phyloP scores from a whole-genome alignment of 2,888 invertebrate genomes.

The Lamellibrachia satsuma region DNA sequence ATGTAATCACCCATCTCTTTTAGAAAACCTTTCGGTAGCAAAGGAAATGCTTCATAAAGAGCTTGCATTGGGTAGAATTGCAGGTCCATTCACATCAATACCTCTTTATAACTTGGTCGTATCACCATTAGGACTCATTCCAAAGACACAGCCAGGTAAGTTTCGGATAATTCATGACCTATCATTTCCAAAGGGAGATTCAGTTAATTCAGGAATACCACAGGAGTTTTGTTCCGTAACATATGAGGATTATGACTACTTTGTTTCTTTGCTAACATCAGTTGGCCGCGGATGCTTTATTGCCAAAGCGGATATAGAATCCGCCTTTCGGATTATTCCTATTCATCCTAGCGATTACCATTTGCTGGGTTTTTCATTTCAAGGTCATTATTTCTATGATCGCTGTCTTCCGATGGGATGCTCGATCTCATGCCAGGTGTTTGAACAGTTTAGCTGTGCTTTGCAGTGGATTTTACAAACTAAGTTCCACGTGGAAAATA shows the following conservation, averaged over 20 bases:
- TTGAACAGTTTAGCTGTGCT: not conserved
- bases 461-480: no score
- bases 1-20: constrained; percentile 13
- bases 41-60: not conserved
- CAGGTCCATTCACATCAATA: not conserved
- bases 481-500: no score
- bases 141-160: not conserved
- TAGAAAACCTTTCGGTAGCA: not conserved
- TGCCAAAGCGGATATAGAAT: not conserved
- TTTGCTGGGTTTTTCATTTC: not conserved
- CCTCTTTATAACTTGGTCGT: not conserved
- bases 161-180: not conserved
- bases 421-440: not conserved
- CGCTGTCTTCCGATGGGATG: not conserved
- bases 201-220: not conserved
- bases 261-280: not conserved
- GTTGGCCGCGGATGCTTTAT: not conserved
- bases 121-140: not conserved
- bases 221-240: not conserved
- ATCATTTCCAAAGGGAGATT: not conserved
- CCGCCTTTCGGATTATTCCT: not conserved
- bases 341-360: not conserved
- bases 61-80: not conserved
- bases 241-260: not conserved
- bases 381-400: not conserved